A percentile compares a stretch with the other conserved stretches of the same genome.
Conservation (phyloP, 2,113 vertebrate species). For the Trematocara nigrifrons region DNA sequence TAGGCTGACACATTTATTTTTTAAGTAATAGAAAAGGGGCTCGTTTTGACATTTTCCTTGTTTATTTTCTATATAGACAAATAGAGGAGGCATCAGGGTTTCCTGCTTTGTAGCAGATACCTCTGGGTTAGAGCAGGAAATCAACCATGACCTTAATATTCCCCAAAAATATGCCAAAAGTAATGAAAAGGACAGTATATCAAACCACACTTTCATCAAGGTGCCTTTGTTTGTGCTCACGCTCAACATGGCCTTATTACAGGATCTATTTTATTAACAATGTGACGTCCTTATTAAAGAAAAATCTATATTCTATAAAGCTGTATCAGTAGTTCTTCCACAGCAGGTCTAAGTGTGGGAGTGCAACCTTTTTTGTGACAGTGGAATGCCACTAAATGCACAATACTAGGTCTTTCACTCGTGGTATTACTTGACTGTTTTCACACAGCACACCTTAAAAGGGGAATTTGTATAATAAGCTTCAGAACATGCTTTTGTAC, state of each 20-base stretch:
- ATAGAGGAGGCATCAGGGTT: conserved; percentile 33
- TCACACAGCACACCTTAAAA: conserved; percentile 35
- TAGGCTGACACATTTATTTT: conserved; percentile 64
- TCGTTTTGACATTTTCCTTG: conserved; percentile 52
- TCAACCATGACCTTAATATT: conserved; percentile 8
- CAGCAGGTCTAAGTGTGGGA: neutral
- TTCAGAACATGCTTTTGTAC: neutral
- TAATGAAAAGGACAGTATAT: conserved; percentile 19
- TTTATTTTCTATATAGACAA: conserved; percentile 51
- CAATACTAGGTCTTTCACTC: conserved; percentile 37
- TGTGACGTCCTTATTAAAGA: conserved; percentile 27
- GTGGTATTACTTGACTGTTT: conserved; percentile 41
- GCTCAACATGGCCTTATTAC: conserved; percentile 43
- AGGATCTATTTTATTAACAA: conserved; percentile 42
- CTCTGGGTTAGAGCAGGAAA: conserved; percentile 7
- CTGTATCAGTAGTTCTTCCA: conserved; percentile 28
- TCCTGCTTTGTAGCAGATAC: conserved; percentile 19
- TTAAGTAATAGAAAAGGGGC: conserved; percentile 44
- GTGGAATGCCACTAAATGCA: conserved; percentile 35
- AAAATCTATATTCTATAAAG: conserved; percentile 30
- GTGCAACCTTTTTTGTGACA: neutral
- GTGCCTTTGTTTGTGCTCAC: conserved; percentile 52
- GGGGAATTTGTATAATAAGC: conserved; percentile 26
- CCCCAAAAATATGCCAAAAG: conserved; percentile 62
- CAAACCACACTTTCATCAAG: conserved; percentile 33